Base-by-base conservation (phyloP, 1,140 invertebrate genomes). In the Andrena cerasifolii region DNA sequence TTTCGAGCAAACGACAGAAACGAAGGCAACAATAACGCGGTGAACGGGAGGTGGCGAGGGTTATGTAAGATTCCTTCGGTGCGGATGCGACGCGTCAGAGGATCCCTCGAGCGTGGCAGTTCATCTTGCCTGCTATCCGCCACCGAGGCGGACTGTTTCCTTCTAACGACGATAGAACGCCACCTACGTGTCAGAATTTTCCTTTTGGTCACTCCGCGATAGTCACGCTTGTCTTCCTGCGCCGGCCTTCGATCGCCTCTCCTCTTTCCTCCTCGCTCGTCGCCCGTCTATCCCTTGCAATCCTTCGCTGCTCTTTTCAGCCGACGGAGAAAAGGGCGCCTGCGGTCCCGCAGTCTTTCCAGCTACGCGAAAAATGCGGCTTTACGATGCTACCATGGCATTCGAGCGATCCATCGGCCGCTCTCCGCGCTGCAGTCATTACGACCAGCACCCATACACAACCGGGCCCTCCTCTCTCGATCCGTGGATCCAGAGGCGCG, bases 311-410 rank as follows among this genome's bases (percentile, higher is more conserved):
- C 28, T 2, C 16, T 2, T 12, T 28, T 28, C 14, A 21, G 31
- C 14, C 36, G 10, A 7, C 49, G 45, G 33, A 61, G 66, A 67
- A 76, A 75, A 76, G 79, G 82, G 71, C 74, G 79, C 40, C 70
- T 56, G 63, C 62, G 36, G 73, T 67, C 72, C 61, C 71, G 65
- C 21, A 82, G 83, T 83, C 85, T 87, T 84, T 86, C 84, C 67
- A 88, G 83, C 78, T 83, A 88, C 86, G 86, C 85, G 86, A 89
- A 89, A 89, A 90, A 90, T 90, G 88, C 82, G 83, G 84, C 88
- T 85, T 85, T 86, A 88, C 85, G 86, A 88, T 82, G 84, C 83
- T 88, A 85, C 79, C 86, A 87, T 86, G 88, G 87, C 85, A 88
- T 82, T 84, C 84, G 77, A 83, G 79, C 86, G 70, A 78, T 78